A percentile compares a stretch with the other conserved stretches of the same genome.
Evolutionary conservation across 2,888 invertebrate species (phyloP).

Genomic region (Sialis lutaria): DNA sequence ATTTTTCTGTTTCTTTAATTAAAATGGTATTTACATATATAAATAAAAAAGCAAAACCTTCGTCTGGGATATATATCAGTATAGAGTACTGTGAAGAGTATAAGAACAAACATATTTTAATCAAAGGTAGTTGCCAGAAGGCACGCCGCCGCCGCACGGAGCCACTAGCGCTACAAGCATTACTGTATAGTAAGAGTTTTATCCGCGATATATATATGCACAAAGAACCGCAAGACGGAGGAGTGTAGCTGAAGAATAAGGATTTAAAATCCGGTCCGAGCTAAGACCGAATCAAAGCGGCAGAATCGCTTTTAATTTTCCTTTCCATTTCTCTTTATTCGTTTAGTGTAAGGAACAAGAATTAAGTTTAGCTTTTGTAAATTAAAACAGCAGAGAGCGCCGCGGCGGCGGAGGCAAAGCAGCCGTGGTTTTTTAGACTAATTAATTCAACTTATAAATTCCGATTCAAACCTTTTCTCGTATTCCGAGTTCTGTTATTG

Average conservation of each 20-base stretch:
- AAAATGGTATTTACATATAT: too few relatives aligned
- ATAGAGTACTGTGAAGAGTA: too few relatives aligned
- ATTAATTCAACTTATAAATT: constrained; percentile 35
- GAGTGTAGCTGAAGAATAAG: constrained; percentile 16
- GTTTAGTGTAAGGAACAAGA: constrained; percentile 29
- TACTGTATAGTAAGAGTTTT: too few relatives aligned
- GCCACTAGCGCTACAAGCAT: too few relatives aligned
- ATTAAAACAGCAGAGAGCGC: constrained; percentile 29
- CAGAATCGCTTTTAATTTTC: constrained; percentile 34
- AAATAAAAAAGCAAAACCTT: too few relatives aligned
- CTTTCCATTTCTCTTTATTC: constrained; percentile 33
- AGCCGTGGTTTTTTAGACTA: constrained; percentile 33
- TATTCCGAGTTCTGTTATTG: constrained; percentile 19
- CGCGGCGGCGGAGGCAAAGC: neutral
- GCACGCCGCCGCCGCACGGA: too few relatives aligned
- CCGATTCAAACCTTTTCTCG: constrained; percentile 23
- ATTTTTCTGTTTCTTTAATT: too few relatives aligned
- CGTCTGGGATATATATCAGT: too few relatives aligned
- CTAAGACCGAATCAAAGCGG: constrained; percentile 11
- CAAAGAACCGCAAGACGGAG: too few relatives aligned
- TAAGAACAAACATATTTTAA: too few relatives aligned
- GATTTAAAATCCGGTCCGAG: constrained; percentile 14
- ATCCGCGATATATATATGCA: too few relatives aligned
- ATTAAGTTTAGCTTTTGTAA: constrained; percentile 36
- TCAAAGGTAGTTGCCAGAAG: too few relatives aligned